Base-by-base conservation (phyloP, 2,888 invertebrate species). In the Aphodius granarius region DNA sequence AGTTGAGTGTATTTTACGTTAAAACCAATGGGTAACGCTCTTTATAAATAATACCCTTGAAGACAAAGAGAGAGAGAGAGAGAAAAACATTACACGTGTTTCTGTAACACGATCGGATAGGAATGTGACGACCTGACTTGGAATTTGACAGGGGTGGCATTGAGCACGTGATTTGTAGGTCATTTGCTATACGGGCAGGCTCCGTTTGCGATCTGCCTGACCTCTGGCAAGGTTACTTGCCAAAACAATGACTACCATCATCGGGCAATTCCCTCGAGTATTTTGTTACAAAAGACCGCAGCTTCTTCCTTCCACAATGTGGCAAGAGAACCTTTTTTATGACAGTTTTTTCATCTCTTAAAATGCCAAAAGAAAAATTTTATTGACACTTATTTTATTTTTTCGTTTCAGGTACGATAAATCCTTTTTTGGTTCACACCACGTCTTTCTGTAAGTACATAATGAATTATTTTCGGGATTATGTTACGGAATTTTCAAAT, bases 211-310 rank as follows among this genome's bases (percentile, higher is more conserved):
- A 43, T 43, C 43, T 43, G 43, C 43, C 75, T 79, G 80, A 80
- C 83, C 83, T 83, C 83, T 81, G 78, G 79, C 82, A 82, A 82
- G 83, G 83, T 82, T 82, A 82, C 80, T 81, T 79, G 81, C 79
- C 79, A 82, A 79, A 43, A 43, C 43, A 43, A 76, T 75, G 76
- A 80, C 78, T 78, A 77, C 78, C 74, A 72, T 77, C 79, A 73
- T 43, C 43, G 43, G 43, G 9, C 43, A 43, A 43, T 13, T 43
- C 43, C 43, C 43, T 43, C 43, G 43, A 43, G 43, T 43, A 43
- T 43, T 43, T 43, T 43, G 43, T 43, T 43, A 43, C 43, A 13
- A 43, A n/a, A n/a, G 43, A 43, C 43, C 43, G 43, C 43, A 43
- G 23, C 9, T 13, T 43, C 43, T 43, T 43, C 43, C 43, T 6